Base-by-base conservation (phyloP, 2,888 invertebrate species). In the Agrochola litura region DNA sequence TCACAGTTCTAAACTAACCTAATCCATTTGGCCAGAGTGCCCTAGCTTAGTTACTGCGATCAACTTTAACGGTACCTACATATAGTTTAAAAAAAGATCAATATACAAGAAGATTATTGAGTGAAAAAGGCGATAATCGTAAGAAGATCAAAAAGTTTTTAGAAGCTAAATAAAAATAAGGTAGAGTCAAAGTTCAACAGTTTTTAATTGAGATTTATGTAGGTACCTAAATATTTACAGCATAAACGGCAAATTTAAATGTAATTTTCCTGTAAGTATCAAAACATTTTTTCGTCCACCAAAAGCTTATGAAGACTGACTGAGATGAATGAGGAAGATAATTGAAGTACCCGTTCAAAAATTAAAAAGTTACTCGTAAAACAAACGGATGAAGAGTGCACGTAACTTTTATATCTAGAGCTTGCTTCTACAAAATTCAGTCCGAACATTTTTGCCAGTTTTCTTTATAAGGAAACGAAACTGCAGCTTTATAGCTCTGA, bases 291-390 rank as follows among this genome's bases (percentile, higher is more conserved):
- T 91, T 91, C 86, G 58, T 86, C 79, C 73, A 84, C 81, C 81
- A 84, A 86, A 61, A 89, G 90, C 89, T 93, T 94, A 93, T 94
- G 92, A 94, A 93, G 90, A 90, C 89, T 91, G 94, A 95, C 95
- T 93, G 93, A 94, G 95, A 95, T 94, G 92, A 95, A 95, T 95
- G 93, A 90, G 91, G 90, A 67, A 91, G 91, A 93, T 94, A 95
- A 95, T 95, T 94, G 92, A 93, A 93, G 92, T 89, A 90, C 90
- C 90, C 90, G 90, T 91, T 91, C 90, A 87, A 91, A 93, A 92
- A 92, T 92, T 92, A 91, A 91, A 93, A 93, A 91, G 83, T 90
- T 90, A 80, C 84, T 85, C 75, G 76, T 85, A 77, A 86, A 82
- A 87, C 79, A 82, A 85, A 85, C 82, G 73, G 81, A 81, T 83